Conservation (phyloP, 2,797 vertebrate genomes). For the Knipowitschia caucasica region DNA sequence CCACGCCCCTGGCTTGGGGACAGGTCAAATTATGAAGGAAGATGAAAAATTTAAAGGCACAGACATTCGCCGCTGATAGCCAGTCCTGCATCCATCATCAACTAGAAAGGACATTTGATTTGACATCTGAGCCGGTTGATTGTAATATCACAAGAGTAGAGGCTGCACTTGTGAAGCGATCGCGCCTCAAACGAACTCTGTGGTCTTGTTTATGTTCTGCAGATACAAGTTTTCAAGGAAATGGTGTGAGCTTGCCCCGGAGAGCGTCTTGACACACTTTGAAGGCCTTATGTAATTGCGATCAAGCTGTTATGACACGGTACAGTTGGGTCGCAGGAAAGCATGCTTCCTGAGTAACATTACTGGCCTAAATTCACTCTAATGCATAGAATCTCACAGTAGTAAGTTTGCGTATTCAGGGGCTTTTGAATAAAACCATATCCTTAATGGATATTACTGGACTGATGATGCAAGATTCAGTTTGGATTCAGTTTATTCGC, state of each 20-base stretch:
- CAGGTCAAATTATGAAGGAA: conserved; percentile 92
- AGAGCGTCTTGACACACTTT: conserved; percentile 53
- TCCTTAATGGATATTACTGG: no score
- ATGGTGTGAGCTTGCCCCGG: conserved; percentile 22
- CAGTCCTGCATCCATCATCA: conserved; percentile 66
- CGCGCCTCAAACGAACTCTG: not conserved
- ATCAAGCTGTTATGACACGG: conserved; percentile 63
- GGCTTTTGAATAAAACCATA: conserved; percentile 5
- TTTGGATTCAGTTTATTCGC: no score
- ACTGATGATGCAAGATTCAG: no score
- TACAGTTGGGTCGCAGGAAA: conserved; percentile 59
- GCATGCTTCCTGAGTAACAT: conserved; percentile 64
- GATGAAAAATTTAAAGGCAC: conserved; percentile 82
- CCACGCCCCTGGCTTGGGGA: conserved; percentile 91
- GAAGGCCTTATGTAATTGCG: conserved; percentile 60
- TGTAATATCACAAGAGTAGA: conserved; percentile 32
- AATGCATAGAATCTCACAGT: conserved; percentile 38
- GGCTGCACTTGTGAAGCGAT: not conserved
- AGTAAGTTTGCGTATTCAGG: conserved; percentile 21
- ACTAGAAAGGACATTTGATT: conserved; percentile 64
- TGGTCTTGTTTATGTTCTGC: conserved; percentile 22
- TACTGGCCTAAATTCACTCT: conserved; percentile 67
- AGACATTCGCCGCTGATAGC: conserved; percentile 63
- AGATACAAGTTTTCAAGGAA: conserved; percentile 26
- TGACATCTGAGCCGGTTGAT: conserved; percentile 57